phyloP scores from a whole-genome alignment of 64 coral and sea anemone genomes.

The Porites lutea region DNA sequence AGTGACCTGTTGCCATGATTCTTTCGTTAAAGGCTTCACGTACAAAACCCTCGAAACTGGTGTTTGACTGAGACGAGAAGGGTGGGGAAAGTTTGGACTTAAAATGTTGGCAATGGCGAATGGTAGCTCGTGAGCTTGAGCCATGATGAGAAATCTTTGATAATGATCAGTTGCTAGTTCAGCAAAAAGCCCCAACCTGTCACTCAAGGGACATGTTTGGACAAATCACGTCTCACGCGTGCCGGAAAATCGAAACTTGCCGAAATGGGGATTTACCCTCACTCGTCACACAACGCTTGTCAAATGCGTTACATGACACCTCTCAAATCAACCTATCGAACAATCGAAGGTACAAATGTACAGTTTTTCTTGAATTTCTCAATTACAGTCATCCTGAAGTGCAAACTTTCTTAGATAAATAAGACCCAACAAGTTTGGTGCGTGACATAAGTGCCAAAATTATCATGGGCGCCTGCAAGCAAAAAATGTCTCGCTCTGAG shows the following conservation, averaged over 20 bases:
- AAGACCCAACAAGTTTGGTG: too few relatives aligned
- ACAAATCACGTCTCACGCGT: neutral
- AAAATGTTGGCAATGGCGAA: constrained; percentile 36
- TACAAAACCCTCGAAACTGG: neutral
- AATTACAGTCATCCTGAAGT: too few relatives aligned
- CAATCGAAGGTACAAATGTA: too few relatives aligned
- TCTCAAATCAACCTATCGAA: too few relatives aligned
- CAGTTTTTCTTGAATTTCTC: too few relatives aligned
- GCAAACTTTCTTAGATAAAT: too few relatives aligned
- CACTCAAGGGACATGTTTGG: neutral
- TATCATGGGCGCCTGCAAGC: neutral
- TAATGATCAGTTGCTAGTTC: too few relatives aligned
- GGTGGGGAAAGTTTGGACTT: neutral
- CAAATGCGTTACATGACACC: too few relatives aligned
- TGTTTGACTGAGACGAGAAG: neutral
- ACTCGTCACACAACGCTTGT: too few relatives aligned
- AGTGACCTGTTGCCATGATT: neutral
- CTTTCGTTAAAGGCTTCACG: neutral
- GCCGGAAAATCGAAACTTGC: neutral
- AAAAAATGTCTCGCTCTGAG: neutral
- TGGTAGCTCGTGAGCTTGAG: neutral
- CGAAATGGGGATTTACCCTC: too few relatives aligned
- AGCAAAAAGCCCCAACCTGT: neutral
- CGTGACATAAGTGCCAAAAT: too few relatives aligned
- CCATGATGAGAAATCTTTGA: neutral